A percentile compares a stretch with the other conserved stretches of the same genome.
phyloP scores from a whole-genome alignment of 2,797 vertebrate genomes.

The Sebastes melanostomus region DNA sequence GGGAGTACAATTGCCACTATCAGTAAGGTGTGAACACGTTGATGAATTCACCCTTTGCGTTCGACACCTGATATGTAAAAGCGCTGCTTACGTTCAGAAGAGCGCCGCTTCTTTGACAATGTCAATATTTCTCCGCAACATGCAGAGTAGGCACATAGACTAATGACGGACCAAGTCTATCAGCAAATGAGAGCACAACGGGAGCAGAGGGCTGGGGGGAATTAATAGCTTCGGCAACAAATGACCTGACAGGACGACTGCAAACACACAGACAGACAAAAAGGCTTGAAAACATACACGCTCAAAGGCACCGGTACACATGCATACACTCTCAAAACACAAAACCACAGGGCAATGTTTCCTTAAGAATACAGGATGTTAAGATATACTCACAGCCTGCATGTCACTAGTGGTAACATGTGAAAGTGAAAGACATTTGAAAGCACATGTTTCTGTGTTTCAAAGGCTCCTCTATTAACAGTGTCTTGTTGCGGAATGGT shows the following conservation, averaged over 20 bases:
- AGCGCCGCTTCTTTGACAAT: conserved; percentile 66
- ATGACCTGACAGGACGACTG: conserved; percentile 76
- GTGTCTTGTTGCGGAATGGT: conserved; percentile 29
- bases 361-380: conserved; percentile 7
- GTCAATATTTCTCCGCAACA: conserved; percentile 77
- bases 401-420: conserved; percentile 23
- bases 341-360: conserved; percentile 10
- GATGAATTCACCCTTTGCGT: conserved; percentile 71
- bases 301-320: not conserved
- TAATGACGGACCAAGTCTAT: conserved; percentile 74
- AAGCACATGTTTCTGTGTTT: conserved; percentile 40
- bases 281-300: conserved; percentile 32
- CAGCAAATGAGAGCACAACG: conserved; percentile 75
- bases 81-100: conserved; percentile 57
- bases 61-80: conserved; percentile 76
- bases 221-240: conserved; percentile 74
- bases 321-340: not conserved
- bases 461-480: conserved; percentile 53
- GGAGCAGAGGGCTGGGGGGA: conserved; percentile 61
- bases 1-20: conserved; percentile 58
- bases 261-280: conserved; percentile 67
- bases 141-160: conserved; percentile 75
- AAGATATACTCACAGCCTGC: conserved; percentile 12
- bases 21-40: conserved; percentile 66
- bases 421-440: conserved; percentile 46